Conservation (phyloP, 1,140 invertebrate species). For the Capitella teleta region DNA sequence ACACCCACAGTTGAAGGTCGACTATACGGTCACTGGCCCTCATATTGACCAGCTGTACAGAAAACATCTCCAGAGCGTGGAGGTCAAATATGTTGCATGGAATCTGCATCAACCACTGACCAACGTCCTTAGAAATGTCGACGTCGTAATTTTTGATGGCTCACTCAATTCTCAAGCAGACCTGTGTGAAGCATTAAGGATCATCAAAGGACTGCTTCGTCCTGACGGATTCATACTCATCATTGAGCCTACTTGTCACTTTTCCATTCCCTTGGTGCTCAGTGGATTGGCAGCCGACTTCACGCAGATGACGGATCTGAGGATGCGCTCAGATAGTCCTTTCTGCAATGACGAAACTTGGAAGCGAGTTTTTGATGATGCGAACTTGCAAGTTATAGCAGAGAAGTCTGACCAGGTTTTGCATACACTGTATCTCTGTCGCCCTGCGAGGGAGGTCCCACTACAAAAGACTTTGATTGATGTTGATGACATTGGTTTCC, state of each 20-base stretch:
- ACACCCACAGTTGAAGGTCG: conserved; percentile 37
- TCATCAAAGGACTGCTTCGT: conserved; percentile 51
- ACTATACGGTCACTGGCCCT: conserved; percentile 35
- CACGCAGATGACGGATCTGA: conserved; percentile 5
- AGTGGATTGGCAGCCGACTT: not conserved
- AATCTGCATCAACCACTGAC: conserved; percentile 21
- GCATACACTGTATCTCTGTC: conserved; percentile 28
- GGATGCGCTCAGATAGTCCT: conserved; percentile 20
- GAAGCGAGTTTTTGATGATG: conserved; percentile 37
- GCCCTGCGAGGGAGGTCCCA: conserved; percentile 11
- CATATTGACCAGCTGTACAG: too few relatives aligned
- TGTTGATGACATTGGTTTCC: not conserved
- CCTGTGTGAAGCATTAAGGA: conserved; percentile 28
- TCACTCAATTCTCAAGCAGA: conserved; percentile 35
- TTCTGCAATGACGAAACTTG: conserved; percentile 33
- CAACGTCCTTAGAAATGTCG: conserved; percentile 17
- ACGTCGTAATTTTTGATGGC: conserved; percentile 36
- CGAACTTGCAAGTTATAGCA: conserved; percentile 38
- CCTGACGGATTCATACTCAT: conserved; percentile 64
- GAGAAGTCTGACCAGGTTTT: conserved; percentile 29
- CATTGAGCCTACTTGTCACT: conserved; percentile 55
- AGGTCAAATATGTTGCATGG: too few relatives aligned
- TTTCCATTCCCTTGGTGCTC: conserved; percentile 25
- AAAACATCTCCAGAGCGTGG: too few relatives aligned
- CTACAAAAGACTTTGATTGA: too few relatives aligned